These are phyloP conservation scores for Macrostomum lignano DNA, from an alignment of 1,140 invertebrate species.

Conservation along the genomic window DNA sequence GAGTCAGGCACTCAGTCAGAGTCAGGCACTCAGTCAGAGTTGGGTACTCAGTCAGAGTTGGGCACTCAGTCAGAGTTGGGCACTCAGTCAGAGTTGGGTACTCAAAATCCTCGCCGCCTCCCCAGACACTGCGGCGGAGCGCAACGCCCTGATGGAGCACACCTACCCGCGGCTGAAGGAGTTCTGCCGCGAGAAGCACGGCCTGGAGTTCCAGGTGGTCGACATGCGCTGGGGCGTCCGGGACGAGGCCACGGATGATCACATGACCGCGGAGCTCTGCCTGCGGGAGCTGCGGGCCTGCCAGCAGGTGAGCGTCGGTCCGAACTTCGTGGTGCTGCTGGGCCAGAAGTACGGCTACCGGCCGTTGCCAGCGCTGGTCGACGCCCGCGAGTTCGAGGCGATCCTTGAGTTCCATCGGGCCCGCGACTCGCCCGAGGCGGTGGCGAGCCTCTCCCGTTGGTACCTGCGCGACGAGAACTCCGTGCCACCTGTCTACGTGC, in stretches of 20 bases:
- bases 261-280: constrained; percentile 16
- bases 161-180: constrained; percentile 77
- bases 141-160: constrained; percentile 82
- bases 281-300: constrained; percentile 18
- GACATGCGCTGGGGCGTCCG: constrained; percentile 23
- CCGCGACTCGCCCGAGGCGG: too few relatives aligned
- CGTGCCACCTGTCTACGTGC: constrained; percentile 43
- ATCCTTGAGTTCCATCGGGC: too few relatives aligned
- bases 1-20: too few relatives aligned
- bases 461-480: constrained; percentile 35
- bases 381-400: too few relatives aligned
- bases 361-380: constrained; percentile 7
- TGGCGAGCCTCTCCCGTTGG: constrained; percentile 43
- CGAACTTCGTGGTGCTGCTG: constrained; percentile 22
- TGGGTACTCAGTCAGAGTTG: too few relatives aligned
- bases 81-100: too few relatives aligned
- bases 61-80: too few relatives aligned
- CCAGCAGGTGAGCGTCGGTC: constrained; percentile 18
- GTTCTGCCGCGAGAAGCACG: constrained; percentile 36
- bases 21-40: too few relatives aligned
- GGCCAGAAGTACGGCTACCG: constrained; percentile 6
- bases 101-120: too few relatives aligned
- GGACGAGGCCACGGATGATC: constrained; percentile 16
- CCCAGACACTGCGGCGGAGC: constrained; percentile 76
- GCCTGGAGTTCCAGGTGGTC: constrained; percentile 20